A percentile compares a stretch with the other conserved stretches of the same genome.
Conservation (phyloP, 2,797 vertebrate species). For the Chaetophractus vellerosus region DNA sequence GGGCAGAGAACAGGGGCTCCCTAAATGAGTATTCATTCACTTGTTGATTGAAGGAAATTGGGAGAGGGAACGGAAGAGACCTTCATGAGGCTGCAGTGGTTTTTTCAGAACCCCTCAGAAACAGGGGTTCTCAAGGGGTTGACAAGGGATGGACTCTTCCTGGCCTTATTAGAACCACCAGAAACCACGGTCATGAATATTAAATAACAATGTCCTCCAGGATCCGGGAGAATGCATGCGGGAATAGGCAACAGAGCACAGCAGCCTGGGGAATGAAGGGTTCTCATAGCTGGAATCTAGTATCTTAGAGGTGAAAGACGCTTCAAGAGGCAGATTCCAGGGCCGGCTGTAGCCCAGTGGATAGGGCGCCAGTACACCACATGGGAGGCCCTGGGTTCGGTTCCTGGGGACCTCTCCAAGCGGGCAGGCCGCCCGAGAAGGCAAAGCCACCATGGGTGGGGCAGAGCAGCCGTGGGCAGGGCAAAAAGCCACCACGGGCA, state of each 20-base stretch:
- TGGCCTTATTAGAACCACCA: not conserved
- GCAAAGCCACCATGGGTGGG: too few relatives aligned
- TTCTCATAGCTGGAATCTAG: not conserved
- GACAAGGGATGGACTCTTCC: slow-evolving; percentile 7
- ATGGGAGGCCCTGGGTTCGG: too few relatives aligned
- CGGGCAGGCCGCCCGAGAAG: too few relatives aligned
- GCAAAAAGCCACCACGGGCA: too few relatives aligned
- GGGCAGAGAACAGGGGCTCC: not conserved
- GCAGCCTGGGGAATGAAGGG: not conserved
- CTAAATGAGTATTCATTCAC: not conserved
- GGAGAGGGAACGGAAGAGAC: not conserved
- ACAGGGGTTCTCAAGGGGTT: not conserved
- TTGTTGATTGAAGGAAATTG: not conserved
- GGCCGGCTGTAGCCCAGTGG: too few relatives aligned
- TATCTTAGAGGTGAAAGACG: not conserved
- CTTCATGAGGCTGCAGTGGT: not conserved
- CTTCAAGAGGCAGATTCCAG: not conserved
- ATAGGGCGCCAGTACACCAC: too few relatives aligned
- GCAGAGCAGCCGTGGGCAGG: too few relatives aligned
- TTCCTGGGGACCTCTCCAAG: too few relatives aligned
- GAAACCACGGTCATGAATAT: not conserved
- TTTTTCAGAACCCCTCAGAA: not conserved
- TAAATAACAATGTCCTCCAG: not conserved
- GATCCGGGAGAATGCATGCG: not conserved
- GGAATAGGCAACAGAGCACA: not conserved